phyloP scores from a whole-genome alignment of 2,888 invertebrate genomes.

The Sisyra terminalis region DNA sequence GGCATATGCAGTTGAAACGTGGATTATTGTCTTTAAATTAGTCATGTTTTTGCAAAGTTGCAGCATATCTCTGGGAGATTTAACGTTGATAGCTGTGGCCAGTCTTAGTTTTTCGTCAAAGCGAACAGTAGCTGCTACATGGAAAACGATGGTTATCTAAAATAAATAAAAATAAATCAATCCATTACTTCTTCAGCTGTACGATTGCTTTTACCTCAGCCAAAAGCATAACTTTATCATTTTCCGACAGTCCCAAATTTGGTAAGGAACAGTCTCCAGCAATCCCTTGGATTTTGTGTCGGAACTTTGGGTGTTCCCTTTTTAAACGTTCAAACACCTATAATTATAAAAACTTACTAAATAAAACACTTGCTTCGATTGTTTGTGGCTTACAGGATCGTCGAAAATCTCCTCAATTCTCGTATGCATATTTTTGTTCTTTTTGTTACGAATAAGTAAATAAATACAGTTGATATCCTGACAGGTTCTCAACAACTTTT shows the following conservation, averaged over 20 bases:
- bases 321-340: conserved; percentile 38
- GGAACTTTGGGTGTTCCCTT: conserved; percentile 40
- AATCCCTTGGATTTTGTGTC: conserved; percentile 35
- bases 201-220: conserved; percentile 24
- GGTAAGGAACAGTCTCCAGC: conserved; percentile 43
- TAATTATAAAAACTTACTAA: conserved; percentile 12
- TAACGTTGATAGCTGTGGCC: conserved; percentile 57
- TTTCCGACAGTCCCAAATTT: conserved; percentile 37
- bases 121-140: conserved; percentile 38
- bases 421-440: conserved; percentile 43
- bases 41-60: conserved; percentile 47
- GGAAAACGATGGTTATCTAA: conserved; percentile 32
- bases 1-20: conserved; percentile 41
- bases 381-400: conserved; percentile 46
- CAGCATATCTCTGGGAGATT: conserved; percentile 47
- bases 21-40: conserved; percentile 37
- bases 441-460: conserved; percentile 37
- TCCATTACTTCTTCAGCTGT: not conserved
- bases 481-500: conserved; percentile 40
- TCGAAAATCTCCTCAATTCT: conserved; percentile 50
- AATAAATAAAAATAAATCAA: conserved; percentile 7
- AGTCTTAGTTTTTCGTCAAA: conserved; percentile 61
- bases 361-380: no score
- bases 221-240: conserved; percentile 33
- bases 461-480: conserved; percentile 34